phyloP scores from a whole-genome alignment of 2,888 invertebrate genomes.

The Tiphia femorata region DNA sequence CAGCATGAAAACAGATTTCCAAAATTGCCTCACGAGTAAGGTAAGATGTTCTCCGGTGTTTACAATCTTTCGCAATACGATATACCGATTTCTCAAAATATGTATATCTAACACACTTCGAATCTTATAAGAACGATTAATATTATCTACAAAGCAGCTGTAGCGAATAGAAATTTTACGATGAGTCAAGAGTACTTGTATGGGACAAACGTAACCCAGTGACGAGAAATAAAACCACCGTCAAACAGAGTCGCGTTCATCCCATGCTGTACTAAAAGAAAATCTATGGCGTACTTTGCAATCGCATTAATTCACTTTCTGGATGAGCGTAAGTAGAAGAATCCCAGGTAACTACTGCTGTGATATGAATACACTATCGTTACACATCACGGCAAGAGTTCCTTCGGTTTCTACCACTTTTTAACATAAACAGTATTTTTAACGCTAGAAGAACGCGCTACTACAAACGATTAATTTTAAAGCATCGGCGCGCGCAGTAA shows the following conservation, averaged over 20 bases:
- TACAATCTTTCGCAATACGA: background rate
- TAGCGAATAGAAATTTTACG: slow-evolving; percentile 12
- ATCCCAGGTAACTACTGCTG: slow-evolving; percentile 67
- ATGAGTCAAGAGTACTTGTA: slow-evolving; percentile 46
- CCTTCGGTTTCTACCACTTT: slow-evolving; percentile 56
- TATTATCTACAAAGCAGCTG: background rate
- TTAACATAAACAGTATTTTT: too few species aligned
- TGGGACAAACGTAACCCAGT: slow-evolving; percentile 66
- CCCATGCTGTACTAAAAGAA: slow-evolving; percentile 51
- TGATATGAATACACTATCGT: slow-evolving; percentile 60
- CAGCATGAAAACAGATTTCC: slow-evolving; percentile 92
- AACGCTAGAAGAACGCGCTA: too few species aligned
- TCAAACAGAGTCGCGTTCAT: slow-evolving; percentile 56
- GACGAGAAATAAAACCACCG: slow-evolving; percentile 52
- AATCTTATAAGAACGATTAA: too few species aligned
- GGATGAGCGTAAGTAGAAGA: slow-evolving; percentile 40
- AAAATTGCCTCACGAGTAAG: slow-evolving; percentile 86
- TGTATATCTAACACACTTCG: background rate
- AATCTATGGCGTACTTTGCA: background rate
- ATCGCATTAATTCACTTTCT: background rate
- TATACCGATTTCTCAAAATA: background rate
- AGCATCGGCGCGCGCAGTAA: too few species aligned
- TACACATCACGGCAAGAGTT: slow-evolving; percentile 66
- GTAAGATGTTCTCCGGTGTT: slow-evolving; percentile 75
- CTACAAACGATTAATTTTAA: too few species aligned